phyloP scores from a whole-genome alignment of 2,888 invertebrate species.

The Parascotia fuliginaria region DNA sequence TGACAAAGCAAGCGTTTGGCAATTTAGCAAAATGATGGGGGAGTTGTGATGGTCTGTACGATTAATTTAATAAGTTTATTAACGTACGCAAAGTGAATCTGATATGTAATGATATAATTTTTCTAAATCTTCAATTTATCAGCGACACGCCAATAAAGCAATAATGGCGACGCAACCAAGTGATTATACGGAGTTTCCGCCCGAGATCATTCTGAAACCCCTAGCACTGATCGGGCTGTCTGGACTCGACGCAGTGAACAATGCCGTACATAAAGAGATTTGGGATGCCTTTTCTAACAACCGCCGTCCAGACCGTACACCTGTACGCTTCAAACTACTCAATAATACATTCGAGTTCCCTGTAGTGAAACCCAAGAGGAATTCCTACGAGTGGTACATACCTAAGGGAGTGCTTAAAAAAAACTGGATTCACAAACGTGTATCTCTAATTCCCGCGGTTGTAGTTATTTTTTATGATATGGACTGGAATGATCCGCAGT shows the following conservation, averaged over 20 bases:
- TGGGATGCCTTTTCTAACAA: conserved; percentile 97
- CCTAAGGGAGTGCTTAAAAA: conserved; percentile 97
- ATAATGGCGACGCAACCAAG: conserved; percentile 84
- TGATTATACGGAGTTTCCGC: conserved; percentile 90
- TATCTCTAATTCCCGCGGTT: conserved; percentile 95
- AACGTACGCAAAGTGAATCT: conserved; percentile 28
- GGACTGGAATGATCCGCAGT: conserved; percentile 97
- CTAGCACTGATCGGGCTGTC: conserved; percentile 94
- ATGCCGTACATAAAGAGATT: conserved; percentile 94
- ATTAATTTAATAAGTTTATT: conserved; percentile 31
- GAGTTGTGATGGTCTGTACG: conserved; percentile 59
- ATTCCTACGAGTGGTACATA: conserved; percentile 97
- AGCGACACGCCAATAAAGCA: conserved; percentile 17
- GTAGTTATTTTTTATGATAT: conserved; percentile 98
- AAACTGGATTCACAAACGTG: conserved; percentile 98
- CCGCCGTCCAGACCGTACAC: conserved; percentile 91
- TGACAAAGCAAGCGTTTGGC: conserved; percentile 50
- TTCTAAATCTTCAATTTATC: conserved; percentile 7
- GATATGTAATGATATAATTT: conserved; percentile 50
- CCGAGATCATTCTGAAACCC: conserved; percentile 93
- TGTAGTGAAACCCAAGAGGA: conserved; percentile 93
- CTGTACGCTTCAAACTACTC: conserved; percentile 93
- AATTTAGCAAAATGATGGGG: conserved; percentile 58
- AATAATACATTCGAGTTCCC: conserved; percentile 95
- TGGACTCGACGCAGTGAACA: conserved; percentile 94